Percentiles rank a stretch among this genome's conserved stretches.
These are phyloP conservation scores for Ramphastos sulfuratus DNA, from an alignment of 2,113 vertebrate genomes.

Conservation along the genomic window DNA sequence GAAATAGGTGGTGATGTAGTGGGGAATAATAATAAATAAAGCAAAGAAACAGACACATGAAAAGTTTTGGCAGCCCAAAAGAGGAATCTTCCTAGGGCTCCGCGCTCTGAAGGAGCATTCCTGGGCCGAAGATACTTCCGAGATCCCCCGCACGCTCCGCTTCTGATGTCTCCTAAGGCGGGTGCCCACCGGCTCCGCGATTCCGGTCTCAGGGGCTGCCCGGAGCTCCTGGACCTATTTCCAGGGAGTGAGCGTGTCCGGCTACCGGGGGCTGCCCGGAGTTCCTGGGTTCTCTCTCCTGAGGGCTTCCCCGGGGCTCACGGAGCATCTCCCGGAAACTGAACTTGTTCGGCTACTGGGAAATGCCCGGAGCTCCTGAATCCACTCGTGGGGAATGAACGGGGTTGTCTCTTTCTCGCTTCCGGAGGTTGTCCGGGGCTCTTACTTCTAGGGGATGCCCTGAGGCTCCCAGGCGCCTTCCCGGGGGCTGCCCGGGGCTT, in stretches of 20 bases:
- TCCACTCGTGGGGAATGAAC: no score
- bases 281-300: no score
- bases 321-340: no score
- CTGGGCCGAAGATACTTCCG: background rate
- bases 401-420: no score
- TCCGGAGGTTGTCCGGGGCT: no score
- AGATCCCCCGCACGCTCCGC: background rate
- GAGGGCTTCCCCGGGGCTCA: background rate
- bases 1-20: no score
- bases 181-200: background rate
- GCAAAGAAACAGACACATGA: accelerated
- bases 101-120: background rate
- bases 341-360: no score
- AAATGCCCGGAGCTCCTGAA: no score
- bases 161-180: background rate
- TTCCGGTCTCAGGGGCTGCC: background rate
- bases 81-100: background rate
- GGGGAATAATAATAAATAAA: background rate
- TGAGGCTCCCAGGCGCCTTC: no score
- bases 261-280: background rate
- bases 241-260: background rate
- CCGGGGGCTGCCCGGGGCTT: no score
- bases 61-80: background rate
- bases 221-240: background rate
- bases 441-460: no score